Evolutionary conservation across 2,113 vertebrate species (phyloP).

Genomic region (Notothenia rossii): DNA sequence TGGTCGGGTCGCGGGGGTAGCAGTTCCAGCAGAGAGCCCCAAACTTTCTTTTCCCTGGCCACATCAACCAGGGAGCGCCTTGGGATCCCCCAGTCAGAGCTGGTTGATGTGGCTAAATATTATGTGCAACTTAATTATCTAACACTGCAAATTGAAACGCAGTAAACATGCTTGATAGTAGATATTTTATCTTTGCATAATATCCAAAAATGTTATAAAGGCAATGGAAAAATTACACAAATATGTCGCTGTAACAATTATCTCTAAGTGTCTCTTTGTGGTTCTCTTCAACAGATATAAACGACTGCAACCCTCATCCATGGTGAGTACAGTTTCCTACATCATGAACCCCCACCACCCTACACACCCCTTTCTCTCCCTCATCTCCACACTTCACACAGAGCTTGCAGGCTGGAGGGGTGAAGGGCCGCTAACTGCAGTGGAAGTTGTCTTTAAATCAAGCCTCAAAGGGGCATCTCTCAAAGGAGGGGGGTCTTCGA

Average conservation of each 20-base stretch:
- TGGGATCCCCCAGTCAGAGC: too few species aligned
- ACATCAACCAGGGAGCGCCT: too few species aligned
- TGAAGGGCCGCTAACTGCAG: constrained; percentile 61
- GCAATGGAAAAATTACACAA: not conserved
- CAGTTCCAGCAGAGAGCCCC: too few species aligned
- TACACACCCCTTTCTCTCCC: constrained; percentile 11
- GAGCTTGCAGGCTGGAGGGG: constrained; percentile 43
- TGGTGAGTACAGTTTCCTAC: constrained; percentile 87
- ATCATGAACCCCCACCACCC: not conserved
- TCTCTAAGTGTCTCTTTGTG: not conserved
- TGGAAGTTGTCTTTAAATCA: constrained; percentile 81
- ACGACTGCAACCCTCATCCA: constrained; percentile 96
- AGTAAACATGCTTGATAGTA: too few species aligned
- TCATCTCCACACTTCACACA: constrained; percentile 57
- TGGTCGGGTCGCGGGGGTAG: too few species aligned
- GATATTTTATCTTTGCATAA: not conserved
- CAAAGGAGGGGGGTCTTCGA: constrained; percentile 21
- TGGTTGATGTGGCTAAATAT: too few species aligned
- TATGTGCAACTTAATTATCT: too few species aligned
- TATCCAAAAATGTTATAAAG: not conserved
- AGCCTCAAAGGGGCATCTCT: constrained; percentile 75
- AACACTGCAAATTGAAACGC: too few species aligned
- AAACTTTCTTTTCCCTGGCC: too few species aligned
- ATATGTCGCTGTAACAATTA: not conserved
- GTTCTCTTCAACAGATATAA: constrained; percentile 86